Percentiles rank a stretch among this genome's conserved stretches.
These are phyloP conservation scores for Volucella inflata DNA, from an alignment of 2,888 invertebrate genomes.

Conservation along the genomic window DNA sequence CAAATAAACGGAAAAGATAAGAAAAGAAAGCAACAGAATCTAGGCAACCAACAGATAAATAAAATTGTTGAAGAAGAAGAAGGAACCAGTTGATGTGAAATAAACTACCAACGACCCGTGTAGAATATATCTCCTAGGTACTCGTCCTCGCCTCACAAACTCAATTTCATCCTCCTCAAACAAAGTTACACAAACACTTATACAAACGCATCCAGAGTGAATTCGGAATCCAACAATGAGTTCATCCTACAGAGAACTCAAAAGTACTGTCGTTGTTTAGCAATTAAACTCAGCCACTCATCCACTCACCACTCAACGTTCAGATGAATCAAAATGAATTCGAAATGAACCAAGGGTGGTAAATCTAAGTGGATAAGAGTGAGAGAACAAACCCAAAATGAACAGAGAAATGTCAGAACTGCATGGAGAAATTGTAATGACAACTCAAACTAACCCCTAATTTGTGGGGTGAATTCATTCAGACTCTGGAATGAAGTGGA, in stretches of 20 bases:
- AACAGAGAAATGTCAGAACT: neutral
- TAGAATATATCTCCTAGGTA: neutral
- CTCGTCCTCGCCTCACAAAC: constrained; percentile 7
- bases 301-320: constrained; percentile 32
- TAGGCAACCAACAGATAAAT: constrained; percentile 30
- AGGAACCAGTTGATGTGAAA: constrained; percentile 58
- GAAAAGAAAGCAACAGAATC: neutral
- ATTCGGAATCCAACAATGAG: constrained; percentile 38
- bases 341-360: neutral
- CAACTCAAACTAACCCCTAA: constrained; percentile 24
- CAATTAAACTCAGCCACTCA: constrained; percentile 53
- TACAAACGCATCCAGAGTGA: constrained; percentile 38
- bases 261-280: constrained; percentile 50
- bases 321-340: constrained; percentile 27
- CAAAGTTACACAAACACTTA: no score
- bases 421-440: constrained; percentile 27
- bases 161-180: constrained; percentile 36
- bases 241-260: constrained; percentile 25
- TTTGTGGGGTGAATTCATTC: constrained; percentile 46
- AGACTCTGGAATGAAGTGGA: constrained; percentile 41
- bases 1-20: neutral
- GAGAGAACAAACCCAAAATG: neutral
- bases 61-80: constrained; percentile 56
- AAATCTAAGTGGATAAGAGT: constrained; percentile 3
- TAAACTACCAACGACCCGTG: constrained; percentile 47